A percentile compares a stretch with the other conserved stretches of the same genome.
These are phyloP conservation scores for Epinotia brunnichana DNA, from an alignment of 2,888 invertebrate species.

Conservation along the genomic window DNA sequence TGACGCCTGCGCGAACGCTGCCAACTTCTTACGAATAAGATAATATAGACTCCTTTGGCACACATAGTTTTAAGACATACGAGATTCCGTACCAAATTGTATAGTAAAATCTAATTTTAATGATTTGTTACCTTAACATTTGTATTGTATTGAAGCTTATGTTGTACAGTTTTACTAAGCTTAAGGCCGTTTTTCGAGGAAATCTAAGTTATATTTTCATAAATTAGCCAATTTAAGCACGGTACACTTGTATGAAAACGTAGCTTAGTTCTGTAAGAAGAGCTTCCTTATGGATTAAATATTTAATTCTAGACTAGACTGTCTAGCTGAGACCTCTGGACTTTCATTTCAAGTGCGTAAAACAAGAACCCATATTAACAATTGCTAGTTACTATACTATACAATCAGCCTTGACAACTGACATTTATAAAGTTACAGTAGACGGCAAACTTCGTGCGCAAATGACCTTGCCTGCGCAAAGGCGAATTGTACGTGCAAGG, in stretches of 20 bases:
- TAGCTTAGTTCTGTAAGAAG: not conserved
- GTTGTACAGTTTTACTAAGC: not conserved
- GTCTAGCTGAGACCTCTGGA: not conserved
- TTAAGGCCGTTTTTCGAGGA: not conserved
- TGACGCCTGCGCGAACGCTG: conserved; percentile 67
- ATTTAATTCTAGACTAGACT: not conserved
- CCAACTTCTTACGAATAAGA: conserved; percentile 55
- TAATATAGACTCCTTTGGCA: conserved; percentile 34
- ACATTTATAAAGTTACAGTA: not conserved
- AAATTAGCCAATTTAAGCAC: not conserved
- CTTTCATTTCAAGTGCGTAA: not conserved
- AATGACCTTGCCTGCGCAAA: too few relatives aligned
- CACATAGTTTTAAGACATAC: conserved; percentile 35
- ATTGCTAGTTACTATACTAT: too few relatives aligned
- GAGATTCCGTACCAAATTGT: conserved; percentile 40
- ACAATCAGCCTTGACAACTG: not conserved
- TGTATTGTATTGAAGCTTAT: conserved; percentile 12
- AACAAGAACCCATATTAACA: not conserved
- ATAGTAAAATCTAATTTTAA: conserved; percentile 17
- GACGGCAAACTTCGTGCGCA: too few relatives aligned
- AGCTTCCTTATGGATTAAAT: not conserved
- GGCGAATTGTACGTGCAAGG: too few relatives aligned
- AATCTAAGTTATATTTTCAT: not conserved
- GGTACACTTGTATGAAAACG: not conserved
- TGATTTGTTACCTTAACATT: conserved; percentile 27